Evolutionary conservation across 2,797 vertebrate species (phyloP), one percentile per base, ranked within the genome.

Genomic region (Neosilurus mollespiculum): DNA sequence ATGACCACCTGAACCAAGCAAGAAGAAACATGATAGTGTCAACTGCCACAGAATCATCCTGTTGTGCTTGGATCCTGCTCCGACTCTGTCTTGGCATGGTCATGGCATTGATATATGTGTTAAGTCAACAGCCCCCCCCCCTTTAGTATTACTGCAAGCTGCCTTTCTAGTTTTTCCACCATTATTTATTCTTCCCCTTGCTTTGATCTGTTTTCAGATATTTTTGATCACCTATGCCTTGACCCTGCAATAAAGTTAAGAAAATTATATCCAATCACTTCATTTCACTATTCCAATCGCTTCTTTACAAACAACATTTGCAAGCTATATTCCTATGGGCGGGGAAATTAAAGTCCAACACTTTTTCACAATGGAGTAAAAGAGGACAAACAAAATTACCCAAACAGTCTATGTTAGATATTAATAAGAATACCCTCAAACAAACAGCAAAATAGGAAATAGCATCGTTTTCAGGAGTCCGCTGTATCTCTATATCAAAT

Each of bases 1-100:
- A 66, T 20, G 30, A 80, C 43, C 49, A 30, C 34, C 72, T 58
- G 65, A 26, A 59, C 30, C 72, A 69, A 83, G 59, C 73, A 78
- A 67, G 83, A 12, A 51, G 43, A 49, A 64, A 65, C 61, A 53
- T 20, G 77, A 65, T 26, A 78, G 76, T 64, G 37, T 51, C 59
- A 64, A 64, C 16, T 18, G 43, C 22, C n/a, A 24, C 37, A 78
- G 54, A 77, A 64, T 64, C 59, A 49, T 18, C 37, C 59, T 64
- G 76, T 6, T 78, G 76, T 51, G 16, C 37, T 78, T 9, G 2
- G 77, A 53, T 78, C 43, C 43, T 65, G 59, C 37, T 11, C 43
- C 1, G 24, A 8, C 43, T 62, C 34, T 51, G 34, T 18, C 20
- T 77, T n/a, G n/a, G n/a, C n/a, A n/a, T 61, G 75, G 56, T 3